Conservation (phyloP, 2,797 vertebrate genomes). For the Helicolenus hilgendorfi region DNA sequence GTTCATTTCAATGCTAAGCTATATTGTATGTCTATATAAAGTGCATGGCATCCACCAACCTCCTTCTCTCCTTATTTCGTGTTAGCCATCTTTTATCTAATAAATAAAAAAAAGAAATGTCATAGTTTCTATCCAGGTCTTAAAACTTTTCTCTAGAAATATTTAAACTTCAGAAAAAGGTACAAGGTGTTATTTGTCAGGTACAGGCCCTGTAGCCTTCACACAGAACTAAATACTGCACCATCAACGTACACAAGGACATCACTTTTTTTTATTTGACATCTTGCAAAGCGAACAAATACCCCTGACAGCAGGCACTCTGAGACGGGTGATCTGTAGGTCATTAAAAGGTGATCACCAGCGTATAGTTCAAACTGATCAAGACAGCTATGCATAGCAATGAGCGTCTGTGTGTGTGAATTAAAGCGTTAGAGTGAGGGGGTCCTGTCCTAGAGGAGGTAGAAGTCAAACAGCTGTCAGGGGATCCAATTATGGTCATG, state of each 20-base stretch:
- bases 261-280: background rate
- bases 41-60: background rate
- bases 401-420: constrained; percentile 45
- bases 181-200: background rate
- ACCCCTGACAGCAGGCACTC: constrained; percentile 3
- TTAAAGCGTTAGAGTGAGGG: constrained; percentile 36
- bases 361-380: constrained; percentile 39
- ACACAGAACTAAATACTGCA: background rate
- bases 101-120: background rate
- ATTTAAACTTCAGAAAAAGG: background rate
- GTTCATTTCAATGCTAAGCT: background rate
- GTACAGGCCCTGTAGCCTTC: background rate
- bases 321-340: constrained; percentile 24
- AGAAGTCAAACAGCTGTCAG: constrained; percentile 71
- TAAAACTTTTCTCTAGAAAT: background rate
- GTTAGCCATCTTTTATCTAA: background rate
- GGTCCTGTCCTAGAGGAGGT: constrained; percentile 43
- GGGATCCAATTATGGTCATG: constrained; percentile 83
- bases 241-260: background rate
- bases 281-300: constrained; percentile 20
- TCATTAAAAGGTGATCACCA: constrained; percentile 60
- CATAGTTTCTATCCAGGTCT: background rate
- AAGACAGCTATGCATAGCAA: constrained; percentile 47
- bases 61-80: background rate
- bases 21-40: background rate